Evolutionary conservation across 2,888 invertebrate genomes (phyloP).

Genomic region (Unio delphinus): DNA sequence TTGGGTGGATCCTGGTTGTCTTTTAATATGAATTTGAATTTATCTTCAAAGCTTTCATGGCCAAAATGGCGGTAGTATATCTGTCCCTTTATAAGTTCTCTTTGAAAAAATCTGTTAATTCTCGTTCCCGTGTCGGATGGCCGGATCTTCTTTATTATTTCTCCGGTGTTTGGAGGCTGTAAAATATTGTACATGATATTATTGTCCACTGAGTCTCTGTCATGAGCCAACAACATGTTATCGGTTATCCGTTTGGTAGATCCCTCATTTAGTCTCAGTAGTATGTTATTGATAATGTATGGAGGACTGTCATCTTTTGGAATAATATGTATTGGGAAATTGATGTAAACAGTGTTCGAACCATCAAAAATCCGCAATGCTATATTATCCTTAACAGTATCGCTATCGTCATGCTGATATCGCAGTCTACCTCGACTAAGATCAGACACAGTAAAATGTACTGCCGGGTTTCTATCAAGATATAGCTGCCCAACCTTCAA

Average conservation of each 20-base stretch:
- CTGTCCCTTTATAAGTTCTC: conserved; percentile 65
- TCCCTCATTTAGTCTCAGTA: conserved; percentile 65
- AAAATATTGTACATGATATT: conserved; percentile 64
- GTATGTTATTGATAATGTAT: conserved; percentile 64
- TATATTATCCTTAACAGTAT: conserved; percentile 64
- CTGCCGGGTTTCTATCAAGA: conserved; percentile 55
- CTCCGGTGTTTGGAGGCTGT: conserved; percentile 63
- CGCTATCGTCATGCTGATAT: conserved; percentile 66
- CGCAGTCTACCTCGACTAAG: conserved; percentile 56
- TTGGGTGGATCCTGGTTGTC: conserved; percentile 69
- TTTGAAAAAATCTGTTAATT: conserved; percentile 65
- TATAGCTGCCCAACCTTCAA: conserved; percentile 63
- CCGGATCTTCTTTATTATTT: conserved; percentile 58
- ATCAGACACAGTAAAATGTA: conserved; percentile 64
- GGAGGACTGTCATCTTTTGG: conserved; percentile 70
- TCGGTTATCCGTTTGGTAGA: conserved; percentile 59
- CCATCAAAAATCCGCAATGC: conserved; percentile 67
- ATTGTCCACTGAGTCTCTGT: conserved; percentile 65
- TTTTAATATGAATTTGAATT: conserved; percentile 63
- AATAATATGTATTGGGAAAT: conserved; percentile 67
- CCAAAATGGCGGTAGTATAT: conserved; percentile 69
- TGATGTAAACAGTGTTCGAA: conserved; percentile 58
- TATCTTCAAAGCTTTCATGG: conserved; percentile 60
- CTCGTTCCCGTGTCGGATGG: conserved; percentile 59
- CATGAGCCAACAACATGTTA: conserved; percentile 62